Conservation (phyloP, 1,140 invertebrate genomes). For the Hormaphis cornu region DNA sequence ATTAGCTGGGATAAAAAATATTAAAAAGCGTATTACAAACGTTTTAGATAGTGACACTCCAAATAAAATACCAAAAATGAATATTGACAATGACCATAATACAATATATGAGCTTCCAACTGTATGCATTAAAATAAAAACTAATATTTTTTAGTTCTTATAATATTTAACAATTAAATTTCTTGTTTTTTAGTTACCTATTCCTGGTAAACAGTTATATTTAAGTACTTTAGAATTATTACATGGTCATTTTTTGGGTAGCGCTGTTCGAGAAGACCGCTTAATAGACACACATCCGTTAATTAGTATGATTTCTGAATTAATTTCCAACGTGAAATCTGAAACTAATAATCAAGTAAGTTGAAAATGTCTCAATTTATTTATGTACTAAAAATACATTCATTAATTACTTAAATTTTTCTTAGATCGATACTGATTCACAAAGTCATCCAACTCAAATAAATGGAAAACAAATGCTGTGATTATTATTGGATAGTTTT, state of each 20-base stretch:
- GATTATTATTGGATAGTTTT: background rate
- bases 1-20: background rate
- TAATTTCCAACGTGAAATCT: conserved; percentile 22
- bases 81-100: too few relatives aligned
- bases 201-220: conserved; percentile 22
- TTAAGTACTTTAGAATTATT: conserved; percentile 30
- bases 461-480: background rate
- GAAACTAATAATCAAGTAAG: conserved; percentile 19
- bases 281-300: conserved; percentile 27
- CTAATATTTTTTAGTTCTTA: too few relatives aligned
- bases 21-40: background rate
- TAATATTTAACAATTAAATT: background rate
- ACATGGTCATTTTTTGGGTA: conserved; percentile 31
- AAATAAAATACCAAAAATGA: background rate
- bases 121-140: background rate
- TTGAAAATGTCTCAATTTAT: background rate
- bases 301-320: conserved; percentile 20
- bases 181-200: conserved; percentile 12
- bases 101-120: background rate
- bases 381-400: too few relatives aligned
- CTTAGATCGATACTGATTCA: background rate
- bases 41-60: background rate
- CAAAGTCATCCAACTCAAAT: background rate
- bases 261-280: conserved; percentile 3
- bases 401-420: background rate